Evolutionary conservation across 30 jellyfish, hydroid and myxozoan species (phyloP), one percentile per base, ranked within the genome.

Genomic region (Hydractinia echinata): DNA sequence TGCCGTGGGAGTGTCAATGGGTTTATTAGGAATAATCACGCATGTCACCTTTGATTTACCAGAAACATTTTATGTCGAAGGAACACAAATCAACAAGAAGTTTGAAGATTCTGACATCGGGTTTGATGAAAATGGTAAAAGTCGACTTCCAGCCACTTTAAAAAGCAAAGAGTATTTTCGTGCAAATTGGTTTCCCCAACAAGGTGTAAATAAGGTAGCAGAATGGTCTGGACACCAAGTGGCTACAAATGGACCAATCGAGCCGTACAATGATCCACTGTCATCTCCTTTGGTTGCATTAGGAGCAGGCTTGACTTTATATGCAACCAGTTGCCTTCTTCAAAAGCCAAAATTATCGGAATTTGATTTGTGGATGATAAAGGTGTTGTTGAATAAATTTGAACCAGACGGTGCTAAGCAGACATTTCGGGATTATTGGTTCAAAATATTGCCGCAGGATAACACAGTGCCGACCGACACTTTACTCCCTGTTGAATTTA

Each of bases 1-100:
- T 19, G 81, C 66, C 5, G 81, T 71, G 3, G 81, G 81, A 19
- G 81, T 71, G n/a, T 71, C 81, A 8, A 71, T 71, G 81, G 81
- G 81, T 19, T 71, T 71, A 49, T 71, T 9, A 19, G 81, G 81
- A 7, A 58, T 71, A 19, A 49, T 71, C 68, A 71, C 81, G 9
- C n/a, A 71, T 51, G 60, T 71, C 68, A 71, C 81, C 49, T 71
- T 71, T 14, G 8, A 9, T 20, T 9, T 71, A 71, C 61, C 81
- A 30, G 61, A 71, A 71, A 71, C 60, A 71, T 71, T 71, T 15
- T 71, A 5, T 9, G 81, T 71, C 13, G 11, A 10, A 71, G 81
- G 81, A 14, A 71, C 61, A 20, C 60, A 71, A 60, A 20, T 5
- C 30, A 71, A 48, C 15, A 50, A 71, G 4, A 48, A 48, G 15